Base-by-base conservation (phyloP, 2,797 vertebrate species). In the Diplodus sargus region DNA sequence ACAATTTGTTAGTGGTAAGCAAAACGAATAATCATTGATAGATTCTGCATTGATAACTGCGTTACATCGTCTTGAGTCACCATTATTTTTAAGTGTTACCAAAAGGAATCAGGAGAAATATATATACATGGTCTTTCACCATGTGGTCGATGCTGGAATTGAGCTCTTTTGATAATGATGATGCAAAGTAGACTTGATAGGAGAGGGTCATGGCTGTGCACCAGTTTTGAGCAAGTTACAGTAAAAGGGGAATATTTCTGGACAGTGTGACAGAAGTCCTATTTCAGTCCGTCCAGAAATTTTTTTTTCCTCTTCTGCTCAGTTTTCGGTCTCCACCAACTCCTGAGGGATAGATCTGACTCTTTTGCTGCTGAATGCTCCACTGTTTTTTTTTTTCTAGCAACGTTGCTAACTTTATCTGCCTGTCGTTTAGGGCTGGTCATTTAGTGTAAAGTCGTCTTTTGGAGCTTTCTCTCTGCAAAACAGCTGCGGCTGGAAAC, bases 401-500 rank as follows among this genome's bases (percentile, higher is more conserved):
- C 54, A 25, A 60, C 2, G 5, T n/a, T 0, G 5, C 39, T 60
- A 34, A 43, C 12, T 13, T 56, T 28, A 16, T 2, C 10, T 16
- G 70, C 47, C 20, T 13, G 8, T 12, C 5, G 2, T 43, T 60
- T 49, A 1, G 22, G 4, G 20, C 25, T 39, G 48, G 39, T 10
- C 48, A 14, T 20, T 39, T 5, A 15, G 28, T 14, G 1, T 52
- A 43, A 8, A 49, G 14, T 52, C 34, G 39, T 43, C 34, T 43
- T 66, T 5, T 5, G 20, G 59, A 45, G 15, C 12, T 14, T n/a
- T 43, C 23, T 54, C 23, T 5, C 10, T 17, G 11, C 34, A 65
- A 64, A 53, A 28, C 18, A 67, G 56, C 47, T 39, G 43, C 1
- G 7, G 39, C 34, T 78, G n/a, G 23, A 72, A 67, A 60, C 22